phyloP scores from a whole-genome alignment of 2,113 vertebrate species.

The Rhinoptilus africanus region DNA sequence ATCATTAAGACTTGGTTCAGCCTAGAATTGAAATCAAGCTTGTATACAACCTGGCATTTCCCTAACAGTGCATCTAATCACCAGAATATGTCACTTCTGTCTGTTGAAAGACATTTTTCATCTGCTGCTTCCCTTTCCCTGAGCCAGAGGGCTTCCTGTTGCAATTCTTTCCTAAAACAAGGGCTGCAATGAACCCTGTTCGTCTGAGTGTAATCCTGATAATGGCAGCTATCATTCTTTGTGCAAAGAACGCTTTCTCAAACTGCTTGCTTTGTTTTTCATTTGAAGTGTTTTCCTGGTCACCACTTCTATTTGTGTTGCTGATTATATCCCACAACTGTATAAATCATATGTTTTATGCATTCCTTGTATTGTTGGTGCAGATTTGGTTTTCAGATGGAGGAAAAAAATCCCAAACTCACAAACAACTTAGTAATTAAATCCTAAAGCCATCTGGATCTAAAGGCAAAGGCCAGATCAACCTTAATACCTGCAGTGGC shows the following conservation, averaged over 20 bases:
- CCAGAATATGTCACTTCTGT: not conserved
- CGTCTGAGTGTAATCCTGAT: not conserved
- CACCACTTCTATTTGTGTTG: not conserved
- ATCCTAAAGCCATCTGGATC: slow-evolving; percentile 19
- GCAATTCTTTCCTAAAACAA: not conserved
- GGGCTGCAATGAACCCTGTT: not conserved
- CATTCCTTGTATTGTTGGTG: not conserved
- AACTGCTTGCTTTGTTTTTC: not conserved
- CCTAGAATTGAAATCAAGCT: not conserved
- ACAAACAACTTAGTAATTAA: not conserved
- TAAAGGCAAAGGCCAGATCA: not conserved
- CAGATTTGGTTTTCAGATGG: not conserved
- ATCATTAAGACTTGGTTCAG: not conserved
- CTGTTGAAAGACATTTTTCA: not conserved
- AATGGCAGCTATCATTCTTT: not conserved
- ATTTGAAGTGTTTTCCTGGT: not conserved
- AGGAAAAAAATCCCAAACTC: not conserved
- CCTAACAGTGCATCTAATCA: not conserved
- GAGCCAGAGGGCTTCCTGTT: not conserved
- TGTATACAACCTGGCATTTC: not conserved
- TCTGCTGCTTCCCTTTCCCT: not conserved
- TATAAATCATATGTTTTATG: not conserved
- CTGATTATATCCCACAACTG: not conserved
- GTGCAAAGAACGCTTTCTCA: not conserved
- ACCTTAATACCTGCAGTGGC: not conserved